Evolutionary conservation across 2,888 invertebrate species (phyloP).

Genomic region (Argyra leucocephala): DNA sequence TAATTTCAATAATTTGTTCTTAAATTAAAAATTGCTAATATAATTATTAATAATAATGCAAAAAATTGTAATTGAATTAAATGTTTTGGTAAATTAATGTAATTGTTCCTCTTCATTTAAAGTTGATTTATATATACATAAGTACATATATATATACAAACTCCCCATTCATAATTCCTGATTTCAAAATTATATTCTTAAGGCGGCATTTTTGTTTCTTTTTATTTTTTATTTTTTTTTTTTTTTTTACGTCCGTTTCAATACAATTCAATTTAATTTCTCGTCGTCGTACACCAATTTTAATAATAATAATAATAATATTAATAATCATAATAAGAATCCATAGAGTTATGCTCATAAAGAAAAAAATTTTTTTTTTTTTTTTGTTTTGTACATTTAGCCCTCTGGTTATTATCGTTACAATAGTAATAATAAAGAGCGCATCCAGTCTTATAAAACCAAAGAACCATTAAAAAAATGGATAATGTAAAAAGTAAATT

Average conservation of each 20-base stretch:
- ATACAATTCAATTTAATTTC: conserved; percentile 4
- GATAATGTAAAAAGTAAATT: neutral
- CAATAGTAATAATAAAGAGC: conserved; percentile 3
- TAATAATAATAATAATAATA: neutral
- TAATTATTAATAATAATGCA: neutral
- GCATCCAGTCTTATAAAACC: neutral
- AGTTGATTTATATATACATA: neutral
- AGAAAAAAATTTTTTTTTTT: neutral
- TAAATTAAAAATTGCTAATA: neutral
- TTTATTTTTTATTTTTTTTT: neutral
- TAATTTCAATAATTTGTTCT: too few species aligned
- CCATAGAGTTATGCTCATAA: neutral
- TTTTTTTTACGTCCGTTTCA: neutral
- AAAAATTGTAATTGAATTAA: neutral
- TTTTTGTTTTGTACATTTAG: neutral
- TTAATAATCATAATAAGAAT: neutral
- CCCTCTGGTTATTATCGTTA: neutral
- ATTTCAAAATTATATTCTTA: neutral
- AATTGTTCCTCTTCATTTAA: conserved; percentile 4
- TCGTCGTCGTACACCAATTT: neutral
- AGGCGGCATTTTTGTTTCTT: neutral
- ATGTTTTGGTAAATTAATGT: conserved; percentile 6
- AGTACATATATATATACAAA: too few species aligned
- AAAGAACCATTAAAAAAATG: neutral
- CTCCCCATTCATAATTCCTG: neutral